Percentiles rank a stretch among this genome's conserved stretches.
Conservation (phyloP, 2,888 invertebrate species). For the Leptodirus hochenwartii region DNA sequence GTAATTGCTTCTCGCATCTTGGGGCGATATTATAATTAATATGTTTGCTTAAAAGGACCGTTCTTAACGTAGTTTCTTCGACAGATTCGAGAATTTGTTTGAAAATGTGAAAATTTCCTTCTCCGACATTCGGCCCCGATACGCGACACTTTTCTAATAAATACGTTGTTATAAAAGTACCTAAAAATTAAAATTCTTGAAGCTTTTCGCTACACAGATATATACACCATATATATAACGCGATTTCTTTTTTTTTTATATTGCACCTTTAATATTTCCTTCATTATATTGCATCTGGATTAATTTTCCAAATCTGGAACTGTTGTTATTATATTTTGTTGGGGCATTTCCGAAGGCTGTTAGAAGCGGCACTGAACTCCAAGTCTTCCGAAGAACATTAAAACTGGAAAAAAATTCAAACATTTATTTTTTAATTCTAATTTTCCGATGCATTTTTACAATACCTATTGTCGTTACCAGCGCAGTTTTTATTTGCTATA, state of each 20-base stretch:
- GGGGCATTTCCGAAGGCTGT: slow-evolving; percentile 24
- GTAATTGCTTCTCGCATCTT: too few species aligned
- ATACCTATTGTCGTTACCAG: too few species aligned
- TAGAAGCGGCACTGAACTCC: slow-evolving; percentile 14
- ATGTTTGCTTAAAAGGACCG: slow-evolving; percentile 16
- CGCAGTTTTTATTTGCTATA: slow-evolving; percentile 15
- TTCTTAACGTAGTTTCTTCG: slow-evolving; percentile 16
- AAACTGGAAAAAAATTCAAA: too few species aligned
- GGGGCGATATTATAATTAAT: slow-evolving; percentile 17
- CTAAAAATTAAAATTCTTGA: too few species aligned
- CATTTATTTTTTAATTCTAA: too few species aligned
- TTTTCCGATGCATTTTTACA: too few species aligned
- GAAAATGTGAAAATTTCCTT: slow-evolving; percentile 27
- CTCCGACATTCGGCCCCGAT: slow-evolving; percentile 18
- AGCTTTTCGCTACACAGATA: too few species aligned
- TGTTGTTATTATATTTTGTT: slow-evolving; percentile 24
- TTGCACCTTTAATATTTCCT: slow-evolving; percentile 21
- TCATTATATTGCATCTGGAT: slow-evolving; percentile 22
- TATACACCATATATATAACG: too few species aligned
- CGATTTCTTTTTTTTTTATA: too few species aligned
- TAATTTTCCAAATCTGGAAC: slow-evolving; percentile 27
- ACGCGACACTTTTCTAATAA: slow-evolving; percentile 27
- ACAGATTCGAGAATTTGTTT: slow-evolving; percentile 22
- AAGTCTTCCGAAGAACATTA: slow-evolving; percentile 14
- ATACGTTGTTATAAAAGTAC: slow-evolving; percentile 23